Evolutionary conservation across 2,113 vertebrate species (phyloP), one percentile per base, ranked within the genome.

Genomic region (Alethe castanea): DNA sequence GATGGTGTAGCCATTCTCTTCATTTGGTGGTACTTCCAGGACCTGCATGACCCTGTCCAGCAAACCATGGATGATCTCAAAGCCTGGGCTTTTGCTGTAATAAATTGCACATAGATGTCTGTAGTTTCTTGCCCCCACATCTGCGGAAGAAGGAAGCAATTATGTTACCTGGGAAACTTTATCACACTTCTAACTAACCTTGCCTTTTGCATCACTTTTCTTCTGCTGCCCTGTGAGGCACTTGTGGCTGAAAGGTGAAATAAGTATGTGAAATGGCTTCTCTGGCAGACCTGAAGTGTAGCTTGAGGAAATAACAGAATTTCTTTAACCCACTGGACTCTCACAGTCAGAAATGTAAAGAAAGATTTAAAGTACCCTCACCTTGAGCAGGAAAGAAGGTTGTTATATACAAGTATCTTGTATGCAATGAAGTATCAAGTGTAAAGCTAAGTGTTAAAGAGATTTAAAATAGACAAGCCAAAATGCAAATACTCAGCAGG

Each of bases 41-140:
- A 99, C 98, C 91, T 99, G 99, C 99, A 99, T 99, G 80, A 99
- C 86, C 72, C 99, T 98, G 97, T 99, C 99, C 97, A 99, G 97
- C n/a, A 99, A 98, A 33, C 99, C 99, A 8, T 99, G 99, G 96
- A 99, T 99, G 57, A 99, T 98, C 97, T 99, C 99, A 81, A 99
- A 99, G 52, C 99, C 99, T 0, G 99, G 99, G 70, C 95, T 99
- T 97, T 99, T 99, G 96, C 98, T 99, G 98, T 99, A 99, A 96
- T 99, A 99, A 61, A 99, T 80, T 0, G 99, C 99, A 97, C 99
- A 99, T 78, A 99, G 98, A 81, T 98, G 98, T 48, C 99, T 97
- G 87, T 97, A 98, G 97, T 99, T 99, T 90, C 97, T 98, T 20
- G 98, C 98, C 28, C 99, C 99, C 19, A 99, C 99, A 90, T 99